These are phyloP conservation scores for Cheilosia scutellata DNA, from an alignment of 2,888 invertebrate species.

Conservation along the genomic window DNA sequence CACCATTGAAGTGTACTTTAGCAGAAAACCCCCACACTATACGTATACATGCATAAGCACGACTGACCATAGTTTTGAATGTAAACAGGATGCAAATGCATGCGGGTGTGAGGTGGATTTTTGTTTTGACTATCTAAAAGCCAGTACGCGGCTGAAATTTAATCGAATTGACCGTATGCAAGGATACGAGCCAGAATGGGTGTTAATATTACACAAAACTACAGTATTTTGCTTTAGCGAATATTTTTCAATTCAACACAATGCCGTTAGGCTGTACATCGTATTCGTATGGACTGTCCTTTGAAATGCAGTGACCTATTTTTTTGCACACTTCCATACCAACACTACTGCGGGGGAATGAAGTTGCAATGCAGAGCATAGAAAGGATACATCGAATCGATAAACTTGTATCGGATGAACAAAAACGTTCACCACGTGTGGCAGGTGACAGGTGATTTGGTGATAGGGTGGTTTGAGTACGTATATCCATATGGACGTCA, in stretches of 20 bases:
- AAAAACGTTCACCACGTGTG: background rate
- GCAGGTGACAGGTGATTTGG: conserved; percentile 20
- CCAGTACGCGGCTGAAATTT: conserved; percentile 1
- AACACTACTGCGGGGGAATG: background rate
- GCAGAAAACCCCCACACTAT: background rate
- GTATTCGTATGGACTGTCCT: conserved; percentile 6
- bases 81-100: conserved; percentile 30
- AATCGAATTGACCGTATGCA: conserved; percentile 12
- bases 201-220: conserved; percentile 17
- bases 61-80: conserved; percentile 27
- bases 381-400: conserved; percentile 30
- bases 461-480: background rate
- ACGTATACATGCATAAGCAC: background rate
- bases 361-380: background rate
- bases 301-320: conserved; percentile 25
- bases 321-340: background rate
- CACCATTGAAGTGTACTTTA: conserved; percentile 26
- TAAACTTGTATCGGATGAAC: conserved; percentile 18
- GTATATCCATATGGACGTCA: conserved; percentile 1
- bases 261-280: conserved; percentile 11
- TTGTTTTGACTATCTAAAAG: conserved; percentile 18
- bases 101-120: background rate
- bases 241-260: conserved; percentile 27
- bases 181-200: background rate
- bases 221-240: background rate